Evolutionary conservation across 2,113 vertebrate genomes (phyloP), one percentile per base, ranked within the genome.

Genomic region (Stictonetta naevosa): DNA sequence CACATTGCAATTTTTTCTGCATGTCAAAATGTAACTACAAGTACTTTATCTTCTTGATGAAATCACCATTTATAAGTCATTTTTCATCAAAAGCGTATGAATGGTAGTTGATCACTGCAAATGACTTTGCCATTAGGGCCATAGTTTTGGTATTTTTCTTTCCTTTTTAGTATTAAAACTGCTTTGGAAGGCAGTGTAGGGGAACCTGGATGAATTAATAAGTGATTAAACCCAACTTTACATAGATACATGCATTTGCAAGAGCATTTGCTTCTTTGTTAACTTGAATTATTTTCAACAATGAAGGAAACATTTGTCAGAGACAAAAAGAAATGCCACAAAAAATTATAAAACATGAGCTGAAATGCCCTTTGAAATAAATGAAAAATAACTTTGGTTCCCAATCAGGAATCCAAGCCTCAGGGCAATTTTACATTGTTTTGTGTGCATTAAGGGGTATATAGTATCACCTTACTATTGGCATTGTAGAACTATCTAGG

Each of bases 61-160:
- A 97, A 97, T 96, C 77, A 91, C 59, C 84, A 92, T 96, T 97
- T 97, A 73, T 67, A 94, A 97, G 86, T 59, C 20, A 96, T 97
- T 98, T 98, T 95, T 98, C 95, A 95, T 97, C 89, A 91, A 94
- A 93, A 88, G 58, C 6, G 3, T 89, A 34, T 94, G 92, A 96
- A 86, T 91, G n/a, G 88, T 93, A 91, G 92, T 89, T 97, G 93
- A 98, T 96, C 95, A 97, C 50, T 19, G 19, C 87, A 98, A 98
- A 98, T 95, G 82, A 92, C 88, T 97, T 88, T 95, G 68, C 78
- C 92, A 93, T 96, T 97, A 97, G 90, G 84, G 93, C 63, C 69
- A 88, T 91, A 95, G 74, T 53, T 95, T 92, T 48, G 46, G 18
- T 95, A 91, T 96, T 97, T 97, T 96, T 96, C 83, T 95, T 97